These are phyloP conservation scores for Glandiceps talaboti DNA, from an alignment of 53 echinoderm and acorn worm genomes.

Conservation along the genomic window DNA sequence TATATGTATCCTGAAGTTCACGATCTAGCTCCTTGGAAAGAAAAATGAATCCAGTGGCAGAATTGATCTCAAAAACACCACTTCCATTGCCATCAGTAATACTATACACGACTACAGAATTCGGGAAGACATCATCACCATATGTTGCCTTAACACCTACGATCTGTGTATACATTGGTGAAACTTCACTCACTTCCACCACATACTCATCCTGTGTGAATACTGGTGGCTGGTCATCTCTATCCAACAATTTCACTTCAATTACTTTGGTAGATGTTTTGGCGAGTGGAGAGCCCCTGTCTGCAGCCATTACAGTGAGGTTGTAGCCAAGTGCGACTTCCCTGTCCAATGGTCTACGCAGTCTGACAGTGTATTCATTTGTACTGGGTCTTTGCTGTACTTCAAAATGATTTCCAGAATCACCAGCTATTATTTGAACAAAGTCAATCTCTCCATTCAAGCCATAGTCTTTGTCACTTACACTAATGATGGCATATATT, in stretches of 20 bases:
- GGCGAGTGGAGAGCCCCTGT: conserved; percentile 56
- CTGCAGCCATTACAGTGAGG: conserved; percentile 73
- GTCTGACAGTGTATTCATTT: conserved; percentile 51
- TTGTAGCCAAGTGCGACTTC: conserved; percentile 36
- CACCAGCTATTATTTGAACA: conserved; percentile 45
- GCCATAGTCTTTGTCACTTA: conserved; percentile 70
- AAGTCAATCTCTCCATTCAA: conserved; percentile 56
- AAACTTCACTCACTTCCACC: conserved; percentile 52
- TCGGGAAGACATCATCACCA: conserved; percentile 17
- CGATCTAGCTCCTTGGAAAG: conserved; percentile 49
- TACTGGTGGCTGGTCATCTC: conserved; percentile 44
- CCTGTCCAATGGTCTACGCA: background rate
- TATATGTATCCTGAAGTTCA: conserved; percentile 34
- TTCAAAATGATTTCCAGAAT: conserved; percentile 40
- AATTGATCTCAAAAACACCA: conserved; percentile 45
- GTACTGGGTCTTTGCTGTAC: conserved; percentile 3
- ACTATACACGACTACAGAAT: conserved; percentile 32
- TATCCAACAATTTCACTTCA: conserved; percentile 34
- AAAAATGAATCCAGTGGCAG: conserved; percentile 48
- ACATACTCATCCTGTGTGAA: conserved; percentile 44
- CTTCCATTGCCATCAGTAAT: conserved; percentile 28
- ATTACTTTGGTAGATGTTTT: conserved; percentile 44
- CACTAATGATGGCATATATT: conserved; percentile 63
- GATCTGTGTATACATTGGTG: conserved; percentile 75
- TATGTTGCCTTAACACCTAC: conserved; percentile 39